Percentiles rank a stretch among this genome's conserved stretches.
These are phyloP conservation scores for Callospermophilus lateralis DNA, from an alignment of 2,113 vertebrate genomes.

Conservation along the genomic window DNA sequence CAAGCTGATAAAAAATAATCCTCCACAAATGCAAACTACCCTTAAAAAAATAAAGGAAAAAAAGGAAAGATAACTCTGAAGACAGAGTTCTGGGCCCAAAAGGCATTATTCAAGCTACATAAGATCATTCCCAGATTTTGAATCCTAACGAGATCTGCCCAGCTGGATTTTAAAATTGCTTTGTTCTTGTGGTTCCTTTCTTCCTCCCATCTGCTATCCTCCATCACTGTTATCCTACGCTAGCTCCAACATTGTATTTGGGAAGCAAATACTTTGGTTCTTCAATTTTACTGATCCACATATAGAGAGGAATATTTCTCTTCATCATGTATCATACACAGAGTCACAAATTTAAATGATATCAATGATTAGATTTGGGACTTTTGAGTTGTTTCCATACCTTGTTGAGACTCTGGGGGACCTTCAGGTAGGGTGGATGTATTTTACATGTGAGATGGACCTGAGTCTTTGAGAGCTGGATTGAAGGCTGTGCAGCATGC, in stretches of 20 bases:
- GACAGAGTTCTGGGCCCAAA: not conserved
- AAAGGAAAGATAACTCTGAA: not conserved
- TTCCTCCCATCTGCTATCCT: not conserved
- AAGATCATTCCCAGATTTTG: not conserved
- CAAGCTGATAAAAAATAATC: not conserved
- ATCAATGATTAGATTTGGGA: not conserved
- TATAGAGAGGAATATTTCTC: not conserved
- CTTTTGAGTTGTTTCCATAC: not conserved
- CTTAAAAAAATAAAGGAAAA: not conserved
- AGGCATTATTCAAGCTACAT: too few species aligned
- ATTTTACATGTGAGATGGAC: not conserved
- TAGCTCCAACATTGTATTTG: not conserved
- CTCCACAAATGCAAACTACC: not conserved
- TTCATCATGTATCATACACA: not conserved
- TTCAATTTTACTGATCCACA: not conserved
- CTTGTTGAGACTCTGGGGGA: not conserved
- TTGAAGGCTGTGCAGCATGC: not conserved
- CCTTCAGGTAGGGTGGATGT: not conserved
- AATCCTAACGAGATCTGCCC: not conserved
- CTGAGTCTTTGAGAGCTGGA: not conserved
- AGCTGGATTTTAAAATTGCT: not conserved
- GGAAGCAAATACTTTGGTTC: not conserved
- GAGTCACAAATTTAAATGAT: not conserved
- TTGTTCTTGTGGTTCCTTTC: not conserved
- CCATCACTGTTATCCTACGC: not conserved